Base-by-base conservation (phyloP, 2,888 invertebrate genomes). In the Tribolium freemani region DNA sequence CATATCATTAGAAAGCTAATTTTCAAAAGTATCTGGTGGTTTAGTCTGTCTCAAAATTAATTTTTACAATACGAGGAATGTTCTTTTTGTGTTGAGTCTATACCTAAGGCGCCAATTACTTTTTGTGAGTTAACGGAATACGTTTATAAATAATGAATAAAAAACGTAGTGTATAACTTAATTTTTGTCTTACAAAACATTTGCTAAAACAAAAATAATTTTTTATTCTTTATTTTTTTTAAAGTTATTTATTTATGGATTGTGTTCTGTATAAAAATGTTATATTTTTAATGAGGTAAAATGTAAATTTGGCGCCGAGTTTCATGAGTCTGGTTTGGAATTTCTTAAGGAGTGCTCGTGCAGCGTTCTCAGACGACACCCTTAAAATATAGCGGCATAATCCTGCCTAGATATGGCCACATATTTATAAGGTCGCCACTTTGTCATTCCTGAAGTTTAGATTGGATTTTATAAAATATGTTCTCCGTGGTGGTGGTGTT, bases 371-470 rank as follows among this genome's bases (percentile, higher is more conserved):
- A 82, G 83, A 83, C 83, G 84, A 83, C 84, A 77, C 78, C 76
- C 73, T 78, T 85, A 83, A 86, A 84, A 84, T 86, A 85, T 85
- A 81, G 82, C 78, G 77, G 79, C 83, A 85, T 85, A 85, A 85
- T 85, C 85, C 83, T 80, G 84, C 84, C 83, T 84, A 83, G 84
- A 84, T 85, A 85, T 85, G 81, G 83, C 85, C 84, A 84, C 85
- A 86, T 86, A 86, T 86, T 86, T 86, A 86, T 86, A 86, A 85
- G 85, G 85, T 85, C 85, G 83, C 84, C 83, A 84, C 84, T 86
- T 85, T 86, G 85, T 86, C 86, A 86, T 86, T 81, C 84, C 76
- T 86, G 87, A 87, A 87, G 87, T 87, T 87, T 87, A 87, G 86
- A 87, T 87, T 87, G 85, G 86, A 87, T 87, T 87, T 86, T 84